A percentile compares a stretch with the other conserved stretches of the same genome.
phyloP scores from a whole-genome alignment of 2,797 vertebrate genomes.

The Helicolenus hilgendorfi region DNA sequence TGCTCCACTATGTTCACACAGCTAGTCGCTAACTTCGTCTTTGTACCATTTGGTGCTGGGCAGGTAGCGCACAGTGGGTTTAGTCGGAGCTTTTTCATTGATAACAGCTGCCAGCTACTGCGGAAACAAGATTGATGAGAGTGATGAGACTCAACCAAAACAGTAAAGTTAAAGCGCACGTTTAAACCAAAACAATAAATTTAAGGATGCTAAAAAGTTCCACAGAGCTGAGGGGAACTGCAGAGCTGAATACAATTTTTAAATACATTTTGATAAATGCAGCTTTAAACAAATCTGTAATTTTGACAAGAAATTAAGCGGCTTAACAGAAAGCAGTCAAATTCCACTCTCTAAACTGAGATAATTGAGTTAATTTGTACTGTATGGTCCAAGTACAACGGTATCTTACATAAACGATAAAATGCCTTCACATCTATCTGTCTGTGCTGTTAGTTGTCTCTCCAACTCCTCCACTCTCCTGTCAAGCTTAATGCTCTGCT shows the following conservation, averaged over 20 bases:
- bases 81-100: not conserved
- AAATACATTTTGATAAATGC: not conserved
- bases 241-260: too few relatives aligned
- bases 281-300: not conserved
- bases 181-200: not conserved
- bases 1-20: not conserved
- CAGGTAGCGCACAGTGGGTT: not conserved
- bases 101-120: not conserved
- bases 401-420: not conserved
- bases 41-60: not conserved
- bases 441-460: not conserved
- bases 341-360: not conserved
- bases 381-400: not conserved
- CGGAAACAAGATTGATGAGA: not conserved
- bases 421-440: not conserved
- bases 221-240: too few relatives aligned
- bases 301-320: not conserved
- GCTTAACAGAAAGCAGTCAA: not conserved
- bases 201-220: not conserved
- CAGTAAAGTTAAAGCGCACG: not conserved
- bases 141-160: not conserved
- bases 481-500: conserved; percentile 4
- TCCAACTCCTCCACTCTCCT: not conserved
- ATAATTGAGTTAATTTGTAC: not conserved
- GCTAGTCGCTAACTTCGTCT: not conserved